Evolutionary conservation across 2,797 vertebrate genomes (phyloP).

Genomic region (Ara ararauna): DNA sequence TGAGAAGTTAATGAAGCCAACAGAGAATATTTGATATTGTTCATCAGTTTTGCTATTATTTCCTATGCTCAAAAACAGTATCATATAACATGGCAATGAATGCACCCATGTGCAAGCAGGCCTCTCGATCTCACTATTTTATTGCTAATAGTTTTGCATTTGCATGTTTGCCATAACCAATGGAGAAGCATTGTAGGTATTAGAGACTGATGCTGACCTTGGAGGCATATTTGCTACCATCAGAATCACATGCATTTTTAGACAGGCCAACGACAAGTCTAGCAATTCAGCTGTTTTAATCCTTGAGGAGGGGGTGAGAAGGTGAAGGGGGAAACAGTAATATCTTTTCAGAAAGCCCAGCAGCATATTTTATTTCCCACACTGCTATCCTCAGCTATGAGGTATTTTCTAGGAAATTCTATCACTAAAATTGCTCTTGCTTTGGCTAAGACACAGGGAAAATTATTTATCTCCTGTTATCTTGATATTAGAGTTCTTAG

Average conservation of each 20-base stretch:
- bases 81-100: rapidly evolving
- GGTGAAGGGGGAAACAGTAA: neutral
- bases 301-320: neutral
- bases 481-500: neutral
- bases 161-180: rapidly evolving
- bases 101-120: neutral
- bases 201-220: neutral
- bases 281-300: neutral
- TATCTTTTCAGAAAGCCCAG: neutral
- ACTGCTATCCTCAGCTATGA: neutral
- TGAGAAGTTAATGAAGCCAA: neutral
- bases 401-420: neutral
- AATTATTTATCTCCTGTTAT: neutral
- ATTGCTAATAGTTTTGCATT: neutral
- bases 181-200: neutral
- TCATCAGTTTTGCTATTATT: neutral
- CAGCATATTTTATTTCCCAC: neutral
- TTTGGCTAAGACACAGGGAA: neutral
- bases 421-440: neutral
- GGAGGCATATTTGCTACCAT: neutral
- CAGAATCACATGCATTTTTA: neutral
- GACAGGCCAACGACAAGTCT: neutral
- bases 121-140: neutral
- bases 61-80: neutral
- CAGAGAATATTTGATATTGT: neutral